Base-by-base conservation (phyloP, 2,113 vertebrate genomes). In the Podilymbus podiceps region DNA sequence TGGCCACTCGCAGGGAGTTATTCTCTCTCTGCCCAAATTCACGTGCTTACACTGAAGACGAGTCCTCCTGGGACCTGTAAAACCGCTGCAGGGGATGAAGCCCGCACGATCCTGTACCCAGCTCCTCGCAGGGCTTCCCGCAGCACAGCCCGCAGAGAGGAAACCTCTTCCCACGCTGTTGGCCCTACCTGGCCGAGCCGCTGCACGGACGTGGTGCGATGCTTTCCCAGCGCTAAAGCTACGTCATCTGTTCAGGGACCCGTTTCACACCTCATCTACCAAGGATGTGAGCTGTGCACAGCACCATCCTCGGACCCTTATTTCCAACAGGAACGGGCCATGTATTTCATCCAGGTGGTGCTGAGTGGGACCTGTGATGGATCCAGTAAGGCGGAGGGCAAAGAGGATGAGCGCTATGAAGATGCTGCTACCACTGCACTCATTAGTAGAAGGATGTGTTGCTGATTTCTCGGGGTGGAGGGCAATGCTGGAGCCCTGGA, bases 121-220 rank as follows among this genome's bases (percentile, higher is more conserved):
- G 71, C 23, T 79, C 82, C 85, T 62, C 0, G 0, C 49, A 53
- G 75, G 53, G 50, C 55, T 88, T 33, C 82, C 38, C 2, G 0
- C 40, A 55, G 67, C 23, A 13, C 46, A 40, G 40, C 49, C 53
- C 23, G 38, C 6, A 6, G 66, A 49, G 35, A 58, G 46, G 53
- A 60, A 49, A 52, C 3, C 0, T 84, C 67, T 59, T 73, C 31
- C 72, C 50, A 12, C 0, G 4, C 38, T 27, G 8, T 23, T n/a
- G 27, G 56, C 24, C 47, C 30, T 31, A 15, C 23, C n/a, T 38
- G 47, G 44, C 47, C 1, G 3, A 80, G 27, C 33, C 10, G 6
- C 69, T 28, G 63, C 38, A 56, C 0, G 2, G 46, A 47, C 0
- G 2, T 2, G 9, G 17, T 27, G 40, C 0, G 14, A 16, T 33